These are phyloP conservation scores for Noctua janthina DNA, from an alignment of 2,888 invertebrate genomes.

Conservation along the genomic window DNA sequence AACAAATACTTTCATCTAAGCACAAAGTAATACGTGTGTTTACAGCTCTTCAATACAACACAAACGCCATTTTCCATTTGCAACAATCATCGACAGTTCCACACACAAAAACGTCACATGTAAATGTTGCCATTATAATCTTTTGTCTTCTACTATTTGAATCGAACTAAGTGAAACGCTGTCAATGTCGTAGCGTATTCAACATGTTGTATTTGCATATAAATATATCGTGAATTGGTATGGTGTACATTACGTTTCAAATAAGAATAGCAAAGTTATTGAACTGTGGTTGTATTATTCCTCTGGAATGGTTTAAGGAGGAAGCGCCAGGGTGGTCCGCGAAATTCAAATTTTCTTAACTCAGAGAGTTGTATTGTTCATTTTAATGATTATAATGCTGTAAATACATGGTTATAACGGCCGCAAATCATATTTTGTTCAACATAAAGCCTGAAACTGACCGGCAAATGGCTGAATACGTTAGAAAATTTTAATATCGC, in stretches of 20 bases:
- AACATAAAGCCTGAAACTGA: too few relatives aligned
- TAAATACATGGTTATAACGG: too few relatives aligned
- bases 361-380: too few relatives aligned
- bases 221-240: background rate
- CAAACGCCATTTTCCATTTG: conserved; percentile 87
- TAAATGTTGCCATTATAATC: conserved; percentile 44
- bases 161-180: background rate
- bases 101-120: conserved; percentile 62
- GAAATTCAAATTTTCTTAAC: too few relatives aligned
- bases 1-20: conserved; percentile 65
- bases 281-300: too few relatives aligned
- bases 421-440: too few relatives aligned
- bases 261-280: background rate
- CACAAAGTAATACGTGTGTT: conserved; percentile 81
- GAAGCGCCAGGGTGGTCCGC: too few relatives aligned
- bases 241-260: too few relatives aligned
- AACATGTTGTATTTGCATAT: background rate
- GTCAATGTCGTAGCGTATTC: background rate
- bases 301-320: too few relatives aligned
- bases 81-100: conserved; percentile 26
- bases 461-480: too few relatives aligned
- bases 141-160: conserved; percentile 12
- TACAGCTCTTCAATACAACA: conserved; percentile 85
- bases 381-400: too few relatives aligned
- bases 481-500: too few relatives aligned